These are phyloP conservation scores for human (Homo sapiens) DNA, from an alignment of 2,113 vertebrate species.

Conservation along the genomic window DNA sequence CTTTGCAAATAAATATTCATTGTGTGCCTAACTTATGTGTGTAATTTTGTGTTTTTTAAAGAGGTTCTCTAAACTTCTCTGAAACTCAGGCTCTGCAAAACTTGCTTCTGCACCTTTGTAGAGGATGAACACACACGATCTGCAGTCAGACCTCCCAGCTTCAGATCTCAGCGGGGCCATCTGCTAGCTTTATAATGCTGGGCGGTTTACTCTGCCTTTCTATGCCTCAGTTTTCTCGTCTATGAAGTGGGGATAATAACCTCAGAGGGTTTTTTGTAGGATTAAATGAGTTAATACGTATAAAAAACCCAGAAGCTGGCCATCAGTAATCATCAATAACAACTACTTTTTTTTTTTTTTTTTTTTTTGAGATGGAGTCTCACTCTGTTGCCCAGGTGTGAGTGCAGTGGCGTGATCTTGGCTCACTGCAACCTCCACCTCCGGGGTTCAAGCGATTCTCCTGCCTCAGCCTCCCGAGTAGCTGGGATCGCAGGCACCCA, in stretches of 20 bases:
- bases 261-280: not conserved
- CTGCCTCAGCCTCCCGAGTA: too few species aligned
- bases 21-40: not conserved
- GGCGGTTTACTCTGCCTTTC: not conserved
- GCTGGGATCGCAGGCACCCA: too few species aligned
- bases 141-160: not conserved
- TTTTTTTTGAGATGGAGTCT: too few species aligned
- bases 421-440: too few species aligned
- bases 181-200: not conserved
- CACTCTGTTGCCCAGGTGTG: too few species aligned
- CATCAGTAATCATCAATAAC: not conserved
- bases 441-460: too few species aligned
- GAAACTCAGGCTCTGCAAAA: not conserved
- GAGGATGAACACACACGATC: not conserved
- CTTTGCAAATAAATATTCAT: not conserved
- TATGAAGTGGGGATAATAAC: not conserved
- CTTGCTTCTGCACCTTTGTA: accelerated
- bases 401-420: too few species aligned
- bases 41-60: not conserved
- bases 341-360: too few species aligned
- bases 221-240: not conserved
- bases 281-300: not conserved
- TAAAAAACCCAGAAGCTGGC: not conserved
- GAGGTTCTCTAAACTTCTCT: not conserved
- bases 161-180: not conserved